Evolutionary conservation across 2,797 vertebrate species (phyloP).

Genomic region (Miichthys miiuy): DNA sequence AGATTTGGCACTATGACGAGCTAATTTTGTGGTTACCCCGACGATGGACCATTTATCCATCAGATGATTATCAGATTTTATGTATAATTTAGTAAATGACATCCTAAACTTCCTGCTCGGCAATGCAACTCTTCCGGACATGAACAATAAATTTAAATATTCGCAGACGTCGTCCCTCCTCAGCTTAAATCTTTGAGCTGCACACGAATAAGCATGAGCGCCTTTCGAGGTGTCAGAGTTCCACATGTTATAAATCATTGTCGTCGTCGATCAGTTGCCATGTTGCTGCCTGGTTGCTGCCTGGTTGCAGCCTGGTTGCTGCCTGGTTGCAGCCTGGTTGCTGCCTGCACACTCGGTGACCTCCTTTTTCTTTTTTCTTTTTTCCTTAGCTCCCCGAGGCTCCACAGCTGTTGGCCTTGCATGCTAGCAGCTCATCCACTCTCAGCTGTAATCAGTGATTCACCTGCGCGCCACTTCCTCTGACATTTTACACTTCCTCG

Average conservation of each 20-base stretch:
- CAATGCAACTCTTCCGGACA: neutral
- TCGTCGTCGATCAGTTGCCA: slow-evolving; percentile 5
- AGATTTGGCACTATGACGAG: too few species aligned
- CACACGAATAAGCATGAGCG: neutral
- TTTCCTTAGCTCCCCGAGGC: slow-evolving; percentile 40
- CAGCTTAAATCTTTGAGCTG: slow-evolving; percentile 1
- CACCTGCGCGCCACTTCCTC: slow-evolving; percentile 76
- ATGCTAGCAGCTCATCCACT: slow-evolving; percentile 77
- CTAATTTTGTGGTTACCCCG: neutral
- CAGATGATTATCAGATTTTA: neutral
- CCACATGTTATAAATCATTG: too few species aligned
- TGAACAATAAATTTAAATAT: too few species aligned
- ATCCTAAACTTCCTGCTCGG: neutral
- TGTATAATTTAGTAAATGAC: too few species aligned
- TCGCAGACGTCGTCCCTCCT: slow-evolving; percentile 2
- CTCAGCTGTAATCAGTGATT: slow-evolving; percentile 82
- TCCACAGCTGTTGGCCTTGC: slow-evolving; percentile 76
- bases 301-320: slow-evolving; percentile 24
- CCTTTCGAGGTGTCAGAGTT: too few species aligned
- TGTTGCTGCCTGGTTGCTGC: slow-evolving; percentile 28
- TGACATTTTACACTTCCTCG: slow-evolving; percentile 69
- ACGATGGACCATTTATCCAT: neutral
- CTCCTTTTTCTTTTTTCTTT: slow-evolving; percentile 23
- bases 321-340: slow-evolving; percentile 12
- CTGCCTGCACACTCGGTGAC: slow-evolving; percentile 42